Percentiles rank a stretch among this genome's conserved stretches.
Evolutionary conservation across 2,113 vertebrate genomes (phyloP).

Genomic region (Takifugu flavidus): DNA sequence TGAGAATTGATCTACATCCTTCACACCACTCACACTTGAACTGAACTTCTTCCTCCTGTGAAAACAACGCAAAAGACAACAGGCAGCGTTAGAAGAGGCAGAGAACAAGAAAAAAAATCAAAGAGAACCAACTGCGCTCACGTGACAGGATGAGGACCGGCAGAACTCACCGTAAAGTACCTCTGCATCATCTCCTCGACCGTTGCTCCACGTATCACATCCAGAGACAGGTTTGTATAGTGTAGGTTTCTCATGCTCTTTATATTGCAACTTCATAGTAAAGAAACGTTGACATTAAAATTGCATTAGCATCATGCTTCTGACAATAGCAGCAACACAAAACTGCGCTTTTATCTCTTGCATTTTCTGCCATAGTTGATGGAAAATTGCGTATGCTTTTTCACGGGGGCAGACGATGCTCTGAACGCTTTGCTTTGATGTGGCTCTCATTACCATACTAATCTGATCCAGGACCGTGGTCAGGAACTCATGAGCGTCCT

Average conservation of each 20-base stretch:
- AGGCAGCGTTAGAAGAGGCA: neutral
- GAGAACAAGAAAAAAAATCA: too few relatives aligned
- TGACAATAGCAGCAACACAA: neutral
- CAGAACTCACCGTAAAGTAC: conserved; percentile 1
- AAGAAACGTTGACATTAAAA: neutral
- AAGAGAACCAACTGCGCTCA: neutral
- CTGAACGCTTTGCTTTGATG: neutral
- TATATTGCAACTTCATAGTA: neutral
- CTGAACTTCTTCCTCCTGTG: conserved; percentile 13
- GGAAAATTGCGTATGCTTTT: conserved; percentile 6
- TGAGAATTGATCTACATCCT: neutral
- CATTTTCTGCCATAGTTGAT: conserved; percentile 15
- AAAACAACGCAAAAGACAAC: neutral
- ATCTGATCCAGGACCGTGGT: conserved; percentile 13
- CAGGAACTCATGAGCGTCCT: conserved; percentile 28
- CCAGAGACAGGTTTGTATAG: conserved; percentile 18
- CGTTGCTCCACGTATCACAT: conserved; percentile 6
- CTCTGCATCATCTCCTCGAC: conserved; percentile 13
- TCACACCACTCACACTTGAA: conserved; percentile 19
- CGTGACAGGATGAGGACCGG: neutral
- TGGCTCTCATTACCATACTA: neutral
- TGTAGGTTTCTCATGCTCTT: conserved; percentile 3
- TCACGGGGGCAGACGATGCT: conserved; percentile 10
- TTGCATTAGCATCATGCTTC: neutral
- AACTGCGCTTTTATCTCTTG: neutral